phyloP scores from a whole-genome alignment of 2,888 invertebrate genomes.

The Chalcis sispes region DNA sequence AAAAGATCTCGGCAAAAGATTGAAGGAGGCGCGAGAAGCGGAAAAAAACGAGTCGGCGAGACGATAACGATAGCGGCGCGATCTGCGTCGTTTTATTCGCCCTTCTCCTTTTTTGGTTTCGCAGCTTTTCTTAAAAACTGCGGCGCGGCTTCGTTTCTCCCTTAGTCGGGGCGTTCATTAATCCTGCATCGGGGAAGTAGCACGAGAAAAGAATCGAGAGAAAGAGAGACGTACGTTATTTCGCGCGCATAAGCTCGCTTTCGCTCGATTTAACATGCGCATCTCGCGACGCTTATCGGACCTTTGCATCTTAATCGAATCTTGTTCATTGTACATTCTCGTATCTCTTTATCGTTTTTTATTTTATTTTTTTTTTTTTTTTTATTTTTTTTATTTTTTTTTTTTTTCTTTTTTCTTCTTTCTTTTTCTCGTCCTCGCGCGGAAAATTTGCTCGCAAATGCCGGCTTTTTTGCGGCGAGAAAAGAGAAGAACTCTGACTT shows the following conservation, averaged over 20 bases:
- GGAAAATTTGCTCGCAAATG: conserved; percentile 2
- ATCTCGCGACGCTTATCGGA: conserved; percentile 45
- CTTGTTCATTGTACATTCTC: conserved; percentile 37
- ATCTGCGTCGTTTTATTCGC: background rate
- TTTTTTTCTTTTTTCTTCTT: background rate
- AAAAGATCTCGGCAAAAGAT: conserved; percentile 25
- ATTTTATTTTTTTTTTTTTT: no score
- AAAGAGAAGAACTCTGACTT: conserved; percentile 17
- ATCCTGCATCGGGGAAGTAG: conserved; percentile 46
- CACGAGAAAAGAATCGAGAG: background rate
- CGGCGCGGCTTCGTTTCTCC: background rate
- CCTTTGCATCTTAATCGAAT: conserved; percentile 54
- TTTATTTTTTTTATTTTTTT: background rate
- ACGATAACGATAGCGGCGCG: conserved; percentile 26
- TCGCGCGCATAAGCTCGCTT: conserved; percentile 46
- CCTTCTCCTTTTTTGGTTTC: background rate
- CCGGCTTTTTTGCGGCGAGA: conserved; percentile 11
- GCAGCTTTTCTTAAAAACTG: conserved; percentile 30
- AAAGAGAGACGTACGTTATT: conserved; percentile 38
- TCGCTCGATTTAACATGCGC: conserved; percentile 54
- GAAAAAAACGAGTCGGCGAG: conserved; percentile 9
- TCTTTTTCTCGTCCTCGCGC: background rate
- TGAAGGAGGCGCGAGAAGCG: background rate
- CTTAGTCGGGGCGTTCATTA: conserved; percentile 36
- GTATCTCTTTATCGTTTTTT: background rate